A percentile compares a stretch with the other conserved stretches of the same genome.
Evolutionary conservation across 2,797 vertebrate species (phyloP).

Genomic region (Myotis vivesi): DNA sequence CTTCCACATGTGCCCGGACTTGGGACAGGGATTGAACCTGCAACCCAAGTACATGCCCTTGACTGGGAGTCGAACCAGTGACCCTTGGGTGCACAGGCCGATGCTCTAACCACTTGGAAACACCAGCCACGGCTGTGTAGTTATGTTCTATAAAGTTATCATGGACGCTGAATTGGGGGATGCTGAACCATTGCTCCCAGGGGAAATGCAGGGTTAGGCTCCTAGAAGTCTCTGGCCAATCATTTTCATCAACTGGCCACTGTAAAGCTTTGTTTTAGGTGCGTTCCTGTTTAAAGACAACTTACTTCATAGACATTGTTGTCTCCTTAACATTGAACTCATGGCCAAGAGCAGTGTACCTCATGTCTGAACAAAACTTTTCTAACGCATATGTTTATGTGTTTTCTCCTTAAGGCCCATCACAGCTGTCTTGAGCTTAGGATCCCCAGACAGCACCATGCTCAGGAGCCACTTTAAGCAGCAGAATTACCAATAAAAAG

Average conservation of each 20-base stretch:
- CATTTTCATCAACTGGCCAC: neutral
- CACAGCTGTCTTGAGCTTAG: too few species aligned
- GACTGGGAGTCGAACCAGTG: too few species aligned
- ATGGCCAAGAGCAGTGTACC: neutral
- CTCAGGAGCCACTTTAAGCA: neutral
- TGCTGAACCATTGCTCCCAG: neutral
- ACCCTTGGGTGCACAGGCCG: too few species aligned
- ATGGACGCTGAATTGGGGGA: neutral
- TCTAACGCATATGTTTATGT: neutral
- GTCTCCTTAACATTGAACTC: neutral
- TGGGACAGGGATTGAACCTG: too few species aligned
- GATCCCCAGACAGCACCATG: neutral
- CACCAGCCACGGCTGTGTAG: too few species aligned
- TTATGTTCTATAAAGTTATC: neutral
- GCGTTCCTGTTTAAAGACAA: neutral
- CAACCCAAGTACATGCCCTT: too few species aligned
- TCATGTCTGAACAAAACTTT: neutral
- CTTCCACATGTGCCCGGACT: too few species aligned
- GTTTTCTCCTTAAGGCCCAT: neutral
- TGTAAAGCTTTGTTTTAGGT: neutral
- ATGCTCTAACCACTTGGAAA: too few species aligned
- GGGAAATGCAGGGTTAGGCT: neutral
- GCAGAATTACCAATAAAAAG: neutral
- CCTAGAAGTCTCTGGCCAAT: neutral
- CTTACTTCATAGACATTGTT: neutral